A percentile compares a stretch with the other conserved stretches of the same genome.
phyloP scores from a whole-genome alignment of 2,113 vertebrate species.

The Dunckerocampus dactyliophorus region DNA sequence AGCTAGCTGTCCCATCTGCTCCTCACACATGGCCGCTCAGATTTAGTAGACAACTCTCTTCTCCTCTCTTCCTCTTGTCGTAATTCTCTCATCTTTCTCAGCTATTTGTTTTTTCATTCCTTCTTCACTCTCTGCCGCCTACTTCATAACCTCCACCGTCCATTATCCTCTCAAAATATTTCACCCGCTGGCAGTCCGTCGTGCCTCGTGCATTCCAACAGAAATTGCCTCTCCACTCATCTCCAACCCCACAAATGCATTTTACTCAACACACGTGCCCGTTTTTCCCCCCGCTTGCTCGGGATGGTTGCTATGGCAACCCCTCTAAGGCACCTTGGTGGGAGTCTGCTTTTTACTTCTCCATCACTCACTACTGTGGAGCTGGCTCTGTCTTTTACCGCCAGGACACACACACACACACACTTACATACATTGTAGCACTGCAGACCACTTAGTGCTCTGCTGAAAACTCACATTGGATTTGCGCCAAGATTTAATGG shows the following conservation, averaged over 20 bases:
- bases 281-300: constrained; percentile 15
- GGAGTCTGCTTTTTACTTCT: constrained; percentile 57
- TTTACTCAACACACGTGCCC: constrained; percentile 53
- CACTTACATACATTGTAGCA: constrained; percentile 23
- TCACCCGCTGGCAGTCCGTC: constrained; percentile 1
- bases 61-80: neutral
- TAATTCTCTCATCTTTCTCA: constrained; percentile 1
- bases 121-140: constrained; percentile 14
- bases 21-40: constrained; percentile 54
- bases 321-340: constrained; percentile 51
- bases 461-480: constrained; percentile 39
- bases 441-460: constrained; percentile 38
- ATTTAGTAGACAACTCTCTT: constrained; percentile 37
- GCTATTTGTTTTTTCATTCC: constrained; percentile 15
- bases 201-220: constrained; percentile 18
- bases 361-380: constrained; percentile 53
- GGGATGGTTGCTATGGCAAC: constrained; percentile 53
- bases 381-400: constrained; percentile 47
- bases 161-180: constrained; percentile 27
- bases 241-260: constrained; percentile 37
- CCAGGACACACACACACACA: constrained; percentile 24
- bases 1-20: constrained; percentile 73
- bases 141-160: constrained; percentile 18
- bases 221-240: constrained; percentile 20
- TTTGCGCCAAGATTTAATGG: constrained; percentile 47